Conservation (phyloP, 2,797 vertebrate species). For the Lagodon rhomboides region DNA sequence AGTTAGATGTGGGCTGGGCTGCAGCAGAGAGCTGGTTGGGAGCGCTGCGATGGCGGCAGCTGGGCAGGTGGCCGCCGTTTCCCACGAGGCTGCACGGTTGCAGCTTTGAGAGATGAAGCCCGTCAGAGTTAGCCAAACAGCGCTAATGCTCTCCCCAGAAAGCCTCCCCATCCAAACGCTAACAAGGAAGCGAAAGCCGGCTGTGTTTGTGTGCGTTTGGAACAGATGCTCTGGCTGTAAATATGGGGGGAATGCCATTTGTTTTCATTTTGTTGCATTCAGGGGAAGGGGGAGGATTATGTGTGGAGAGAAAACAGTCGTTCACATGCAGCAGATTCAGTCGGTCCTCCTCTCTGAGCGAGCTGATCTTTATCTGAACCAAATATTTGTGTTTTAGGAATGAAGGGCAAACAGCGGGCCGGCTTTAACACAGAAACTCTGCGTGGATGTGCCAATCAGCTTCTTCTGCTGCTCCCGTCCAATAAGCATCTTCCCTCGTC, state of each 20-base stretch:
- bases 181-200: conserved; percentile 44
- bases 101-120: conserved; percentile 62
- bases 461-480: neutral
- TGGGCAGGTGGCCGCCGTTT: conserved; percentile 55
- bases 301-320: conserved; percentile 23
- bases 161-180: conserved; percentile 51
- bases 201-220: conserved; percentile 59
- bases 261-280: conserved; percentile 61
- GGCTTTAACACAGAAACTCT: neutral
- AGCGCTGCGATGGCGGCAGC: conserved; percentile 30
- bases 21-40: neutral
- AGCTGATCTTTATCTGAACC: conserved; percentile 11
- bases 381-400: conserved; percentile 6
- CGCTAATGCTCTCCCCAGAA: conserved; percentile 68
- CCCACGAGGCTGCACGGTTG: conserved; percentile 49
- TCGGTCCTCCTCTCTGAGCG: neutral
- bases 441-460: too few species aligned
- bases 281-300: conserved; percentile 24
- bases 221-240: conserved; percentile 69
- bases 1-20: neutral
- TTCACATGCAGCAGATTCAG: conserved; percentile 24
- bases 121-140: conserved; percentile 70
- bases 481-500: neutral
- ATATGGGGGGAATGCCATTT: conserved; percentile 48
- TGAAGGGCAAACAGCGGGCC: neutral